Conservation (phyloP, 2,113 vertebrate genomes). For the Sterna hirundo region DNA sequence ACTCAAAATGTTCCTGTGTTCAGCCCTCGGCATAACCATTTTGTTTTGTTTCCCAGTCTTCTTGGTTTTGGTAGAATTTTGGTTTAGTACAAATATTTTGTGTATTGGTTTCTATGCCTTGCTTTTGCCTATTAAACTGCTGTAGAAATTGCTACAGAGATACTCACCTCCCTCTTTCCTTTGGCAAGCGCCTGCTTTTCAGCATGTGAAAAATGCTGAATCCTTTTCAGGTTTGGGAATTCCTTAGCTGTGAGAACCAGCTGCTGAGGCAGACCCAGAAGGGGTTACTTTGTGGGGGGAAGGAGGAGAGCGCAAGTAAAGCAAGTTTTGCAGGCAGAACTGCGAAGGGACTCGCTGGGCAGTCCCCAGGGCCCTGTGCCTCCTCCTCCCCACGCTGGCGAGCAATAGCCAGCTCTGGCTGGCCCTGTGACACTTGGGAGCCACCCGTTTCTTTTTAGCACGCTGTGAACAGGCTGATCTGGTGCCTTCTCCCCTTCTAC, state of each 20-base stretch:
- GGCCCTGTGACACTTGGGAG: not conserved
- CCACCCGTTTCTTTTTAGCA: fast-evolving
- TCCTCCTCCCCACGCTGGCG: fast-evolving
- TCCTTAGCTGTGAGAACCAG: not conserved
- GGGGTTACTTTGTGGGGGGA: too few species aligned
- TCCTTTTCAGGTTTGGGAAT: not conserved
- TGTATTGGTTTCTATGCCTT: not conserved
- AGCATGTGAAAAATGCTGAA: fast-evolving
- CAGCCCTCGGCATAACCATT: not conserved
- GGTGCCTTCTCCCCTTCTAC: not conserved
- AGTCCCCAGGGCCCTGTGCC: too few species aligned
- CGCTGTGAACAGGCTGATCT: not conserved
- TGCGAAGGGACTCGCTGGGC: not conserved
- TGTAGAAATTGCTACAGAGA: not conserved
- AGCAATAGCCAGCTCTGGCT: not conserved
- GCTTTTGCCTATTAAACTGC: not conserved
- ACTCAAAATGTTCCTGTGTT: not conserved
- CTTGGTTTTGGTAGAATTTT: not conserved
- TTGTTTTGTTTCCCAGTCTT: not conserved
- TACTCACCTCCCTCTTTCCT: not conserved
- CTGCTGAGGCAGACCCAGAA: not conserved
- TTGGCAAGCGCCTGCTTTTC: not conserved
- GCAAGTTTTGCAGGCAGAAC: not conserved
- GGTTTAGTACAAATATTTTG: not conserved
- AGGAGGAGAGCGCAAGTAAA: not conserved